A percentile compares a stretch with the other conserved stretches of the same genome.
Conservation (phyloP, 2,888 invertebrate species). For the Drosophila affinis region DNA sequence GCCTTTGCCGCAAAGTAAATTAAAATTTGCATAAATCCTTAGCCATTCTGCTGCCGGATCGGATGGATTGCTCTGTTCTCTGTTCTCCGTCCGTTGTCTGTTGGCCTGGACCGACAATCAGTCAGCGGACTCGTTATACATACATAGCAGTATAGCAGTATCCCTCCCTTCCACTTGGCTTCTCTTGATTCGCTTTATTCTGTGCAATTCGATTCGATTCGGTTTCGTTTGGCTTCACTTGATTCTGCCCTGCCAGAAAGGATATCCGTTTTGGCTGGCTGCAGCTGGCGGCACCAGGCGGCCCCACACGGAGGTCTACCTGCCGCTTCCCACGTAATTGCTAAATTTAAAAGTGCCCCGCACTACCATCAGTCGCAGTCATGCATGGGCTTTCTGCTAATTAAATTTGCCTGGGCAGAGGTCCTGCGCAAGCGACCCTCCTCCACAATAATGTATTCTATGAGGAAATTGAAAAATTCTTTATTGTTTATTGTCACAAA, state of each 20-base stretch:
- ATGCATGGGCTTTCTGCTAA: constrained; percentile 46
- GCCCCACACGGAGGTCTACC: neutral
- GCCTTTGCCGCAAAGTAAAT: constrained; percentile 28
- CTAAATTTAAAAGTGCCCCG: constrained; percentile 42
- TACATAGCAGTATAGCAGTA: constrained; percentile 45
- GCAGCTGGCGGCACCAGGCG: neutral
- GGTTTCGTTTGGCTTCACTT: constrained; percentile 51
- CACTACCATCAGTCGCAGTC: constrained; percentile 29
- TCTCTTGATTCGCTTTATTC: constrained; percentile 46
- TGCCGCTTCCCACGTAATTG: constrained; percentile 47
- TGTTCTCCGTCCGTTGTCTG: constrained; percentile 8
- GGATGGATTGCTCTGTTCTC: constrained; percentile 27
- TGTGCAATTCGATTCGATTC: constrained; percentile 57
- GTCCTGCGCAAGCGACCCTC: neutral
- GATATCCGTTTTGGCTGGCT: constrained; percentile 65
- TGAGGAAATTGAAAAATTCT: constrained; percentile 52
- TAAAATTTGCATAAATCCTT: constrained; percentile 39
- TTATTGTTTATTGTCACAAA: constrained; percentile 32
- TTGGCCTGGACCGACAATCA: constrained; percentile 33
- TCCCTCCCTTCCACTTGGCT: constrained; percentile 72
- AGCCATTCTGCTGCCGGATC: constrained; percentile 24
- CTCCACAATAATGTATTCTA: constrained; percentile 15
- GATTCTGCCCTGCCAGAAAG: constrained; percentile 52
- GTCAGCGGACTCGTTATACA: constrained; percentile 23
- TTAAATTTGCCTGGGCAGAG: constrained; percentile 49